Conservation (phyloP, 2,113 vertebrate species). For the Gracilinanus agilis region DNA sequence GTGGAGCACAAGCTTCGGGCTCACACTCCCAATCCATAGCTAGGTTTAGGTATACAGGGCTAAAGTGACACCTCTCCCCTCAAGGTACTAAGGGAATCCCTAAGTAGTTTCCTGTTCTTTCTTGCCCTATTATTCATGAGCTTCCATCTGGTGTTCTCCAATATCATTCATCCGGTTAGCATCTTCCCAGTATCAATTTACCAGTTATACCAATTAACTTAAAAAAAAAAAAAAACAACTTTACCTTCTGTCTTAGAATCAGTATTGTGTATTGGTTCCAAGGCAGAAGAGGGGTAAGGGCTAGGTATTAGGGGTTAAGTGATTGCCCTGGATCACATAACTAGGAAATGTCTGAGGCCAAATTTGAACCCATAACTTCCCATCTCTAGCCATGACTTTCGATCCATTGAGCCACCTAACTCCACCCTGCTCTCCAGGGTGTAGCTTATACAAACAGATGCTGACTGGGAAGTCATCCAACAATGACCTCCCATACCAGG, state of each 20-base stretch:
- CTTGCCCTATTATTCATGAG: background rate
- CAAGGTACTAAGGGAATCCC: background rate
- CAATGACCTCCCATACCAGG: background rate
- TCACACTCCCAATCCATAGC: background rate
- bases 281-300: too few species aligned
- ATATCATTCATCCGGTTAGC: background rate
- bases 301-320: too few species aligned
- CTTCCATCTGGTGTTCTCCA: background rate
- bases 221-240: too few species aligned
- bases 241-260: too few species aligned
- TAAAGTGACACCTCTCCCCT: background rate
- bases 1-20: background rate
- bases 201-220: too few species aligned
- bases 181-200: background rate
- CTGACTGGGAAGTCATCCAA: background rate
- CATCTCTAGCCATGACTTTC: too few species aligned
- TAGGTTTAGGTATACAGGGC: background rate
- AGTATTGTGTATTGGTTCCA: too few species aligned
- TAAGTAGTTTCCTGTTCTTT: background rate
- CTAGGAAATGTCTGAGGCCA: too few species aligned
- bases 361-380: too few species aligned
- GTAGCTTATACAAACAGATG: background rate
- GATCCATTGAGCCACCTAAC: too few species aligned
- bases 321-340: too few species aligned
- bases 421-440: too few species aligned